Conservation (phyloP, 2,888 invertebrate genomes). For the Scaptodrosophila latifasciaeformis region DNA sequence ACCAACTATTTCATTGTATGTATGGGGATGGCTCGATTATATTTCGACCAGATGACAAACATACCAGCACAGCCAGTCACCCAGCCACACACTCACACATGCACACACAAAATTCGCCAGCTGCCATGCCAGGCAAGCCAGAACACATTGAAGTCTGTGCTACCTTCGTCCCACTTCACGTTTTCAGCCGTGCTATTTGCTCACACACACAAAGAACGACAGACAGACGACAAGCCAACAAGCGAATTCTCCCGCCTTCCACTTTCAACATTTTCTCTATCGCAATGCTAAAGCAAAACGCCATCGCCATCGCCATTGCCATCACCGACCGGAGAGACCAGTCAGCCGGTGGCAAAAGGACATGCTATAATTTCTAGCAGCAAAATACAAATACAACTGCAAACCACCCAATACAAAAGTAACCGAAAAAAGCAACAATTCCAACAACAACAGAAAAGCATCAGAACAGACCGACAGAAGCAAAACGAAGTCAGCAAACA, state of each 20-base stretch:
- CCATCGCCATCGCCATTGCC: no score
- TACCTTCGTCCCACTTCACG: constrained; percentile 6
- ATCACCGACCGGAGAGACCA: constrained; percentile 8
- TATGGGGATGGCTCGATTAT: constrained; percentile 59
- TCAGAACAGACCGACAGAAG: not conserved
- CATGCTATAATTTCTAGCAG: constrained; percentile 65
- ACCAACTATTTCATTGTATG: no score
- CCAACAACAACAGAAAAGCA: not conserved
- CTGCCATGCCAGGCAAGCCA: not conserved
- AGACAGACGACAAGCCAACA: constrained; percentile 3
- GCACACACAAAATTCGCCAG: not conserved
- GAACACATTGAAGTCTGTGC: not conserved
- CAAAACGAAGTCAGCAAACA: constrained; percentile 33
- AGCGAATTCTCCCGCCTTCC: constrained; percentile 1
- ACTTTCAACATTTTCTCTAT: not conserved
- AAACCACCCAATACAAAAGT: constrained; percentile 64
- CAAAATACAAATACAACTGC: constrained; percentile 37
- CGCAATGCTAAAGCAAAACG: not conserved
- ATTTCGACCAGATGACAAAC: constrained; percentile 66
- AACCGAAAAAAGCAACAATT: constrained; percentile 41
- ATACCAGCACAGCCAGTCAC: constrained; percentile 28
- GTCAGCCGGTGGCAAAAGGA: constrained; percentile 56
- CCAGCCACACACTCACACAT: constrained; percentile 12
- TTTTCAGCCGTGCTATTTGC: no score
- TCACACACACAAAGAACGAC: not conserved